A percentile compares a stretch with the other conserved stretches of the same genome.
These are phyloP conservation scores for Nibea albiflora DNA, from an alignment of 2,113 vertebrate species.

Conservation along the genomic window DNA sequence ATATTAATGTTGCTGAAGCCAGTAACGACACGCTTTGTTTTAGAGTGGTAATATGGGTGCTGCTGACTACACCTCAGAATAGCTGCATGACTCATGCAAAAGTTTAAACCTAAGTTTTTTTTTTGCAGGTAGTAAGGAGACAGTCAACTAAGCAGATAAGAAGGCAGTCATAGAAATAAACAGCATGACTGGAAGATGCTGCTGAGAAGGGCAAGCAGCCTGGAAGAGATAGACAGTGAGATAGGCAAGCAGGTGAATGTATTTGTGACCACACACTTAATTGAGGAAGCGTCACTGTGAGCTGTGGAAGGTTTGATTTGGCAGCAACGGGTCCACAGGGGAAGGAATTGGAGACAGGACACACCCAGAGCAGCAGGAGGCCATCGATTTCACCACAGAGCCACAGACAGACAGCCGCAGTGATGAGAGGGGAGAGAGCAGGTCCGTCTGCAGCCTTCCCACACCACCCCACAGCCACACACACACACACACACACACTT, in stretches of 20 bases:
- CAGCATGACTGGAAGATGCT: constrained; percentile 4
- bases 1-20: constrained; percentile 48
- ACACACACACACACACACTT: constrained; percentile 7
- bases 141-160: constrained; percentile 32
- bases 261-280: not conserved
- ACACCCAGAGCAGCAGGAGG: constrained; percentile 39
- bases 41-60: constrained; percentile 9
- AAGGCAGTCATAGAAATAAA: constrained; percentile 28
- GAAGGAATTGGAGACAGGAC: constrained; percentile 17
- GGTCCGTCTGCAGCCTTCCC: constrained; percentile 31
- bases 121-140: constrained; percentile 35
- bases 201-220: constrained; percentile 8
- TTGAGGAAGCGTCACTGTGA: constrained; percentile 17
- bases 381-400: constrained; percentile 50
- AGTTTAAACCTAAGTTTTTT: constrained; percentile 26
- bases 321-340: constrained; percentile 29
- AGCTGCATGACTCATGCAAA: constrained; percentile 53
- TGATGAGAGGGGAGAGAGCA: constrained; percentile 43
- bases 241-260: constrained; percentile 15
- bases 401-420: constrained; percentile 29
- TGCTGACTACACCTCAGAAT: constrained; percentile 21
- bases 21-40: constrained; percentile 32
- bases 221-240: not conserved
- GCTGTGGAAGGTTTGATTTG: constrained; percentile 57
- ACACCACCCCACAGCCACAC: constrained; percentile 6